Percentiles rank a stretch among this genome's conserved stretches.
Conservation (phyloP, 2,113 vertebrate species). For the Gallinago jamesoni region DNA sequence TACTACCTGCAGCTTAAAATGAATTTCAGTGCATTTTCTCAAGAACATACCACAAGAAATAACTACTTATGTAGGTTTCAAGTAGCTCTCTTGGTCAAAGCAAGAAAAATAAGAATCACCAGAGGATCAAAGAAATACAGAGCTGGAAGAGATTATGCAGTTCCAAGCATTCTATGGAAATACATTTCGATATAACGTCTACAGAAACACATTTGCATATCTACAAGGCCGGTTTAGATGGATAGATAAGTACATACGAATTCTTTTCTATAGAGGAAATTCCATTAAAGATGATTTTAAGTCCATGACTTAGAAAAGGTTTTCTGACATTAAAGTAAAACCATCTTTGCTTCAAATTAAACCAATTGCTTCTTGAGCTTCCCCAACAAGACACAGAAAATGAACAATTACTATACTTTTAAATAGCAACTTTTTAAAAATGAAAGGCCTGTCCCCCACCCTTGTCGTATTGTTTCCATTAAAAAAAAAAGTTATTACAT, state of each 20-base stretch:
- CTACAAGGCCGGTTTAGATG: not conserved
- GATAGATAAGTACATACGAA: not conserved
- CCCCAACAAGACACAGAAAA: not conserved
- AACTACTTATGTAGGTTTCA: not conserved
- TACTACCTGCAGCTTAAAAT: not conserved
- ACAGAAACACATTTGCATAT: constrained; percentile 10
- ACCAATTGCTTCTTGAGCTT: not conserved
- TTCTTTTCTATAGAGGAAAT: not conserved
- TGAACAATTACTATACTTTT: not conserved
- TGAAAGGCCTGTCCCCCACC: accelerated
- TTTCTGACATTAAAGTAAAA: not conserved
- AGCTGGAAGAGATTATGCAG: not conserved
- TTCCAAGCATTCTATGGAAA: not conserved
- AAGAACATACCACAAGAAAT: not conserved
- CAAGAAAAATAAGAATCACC: not conserved
- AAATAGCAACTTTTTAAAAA: not conserved
- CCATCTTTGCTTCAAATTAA: not conserved
- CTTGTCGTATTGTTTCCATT: too few species aligned
- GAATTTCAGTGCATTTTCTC: not conserved
- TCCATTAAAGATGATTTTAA: not conserved
- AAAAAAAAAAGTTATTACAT: not conserved
- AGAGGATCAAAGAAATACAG: not conserved
- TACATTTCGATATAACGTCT: not conserved
- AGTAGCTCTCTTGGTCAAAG: not conserved
- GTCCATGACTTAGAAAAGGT: not conserved